Base-by-base conservation (phyloP, 1,140 invertebrate genomes). In the Diploscapter pachys region DNA sequence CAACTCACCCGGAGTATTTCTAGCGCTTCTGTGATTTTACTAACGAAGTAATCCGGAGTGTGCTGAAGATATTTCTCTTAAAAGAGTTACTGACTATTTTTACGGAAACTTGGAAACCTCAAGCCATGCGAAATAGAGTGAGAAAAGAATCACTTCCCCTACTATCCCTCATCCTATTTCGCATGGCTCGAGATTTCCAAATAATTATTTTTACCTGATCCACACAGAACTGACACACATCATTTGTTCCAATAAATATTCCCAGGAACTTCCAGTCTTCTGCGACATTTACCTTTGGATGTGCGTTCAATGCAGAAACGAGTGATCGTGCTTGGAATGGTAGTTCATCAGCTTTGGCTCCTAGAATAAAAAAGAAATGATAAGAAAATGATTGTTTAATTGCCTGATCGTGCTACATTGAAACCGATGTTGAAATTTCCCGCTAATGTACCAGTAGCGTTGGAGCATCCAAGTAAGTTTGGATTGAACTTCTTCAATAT, bases 201-300 rank as follows among this genome's bases (percentile, higher is more conserved):
- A 31, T 31, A 31, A 1, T 31, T 31, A 31, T 31, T 31, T 31
- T 31, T 31, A 31, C 31, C 31, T 73, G 72, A 50, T 86, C 81
- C 5, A 81, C 64, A 76, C 92, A 91, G 2, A 89, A 91, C 0
- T 91, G 91, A 83, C 92, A 94, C 6, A 93, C 88, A 84, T 93
- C 92, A 83, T 94, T 94, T 56, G 91, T 91, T 11, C 92, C 92
- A 71, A 93, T 91, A 80, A 93, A 91, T 31, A 94, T 87, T 0
- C 92, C 93, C 11, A 93, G 87, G 85, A 92, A 63, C 89, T 92
- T 93, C 92, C 92, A 92, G 68, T 86, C 81, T 52, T 74, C 65
- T 62, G 68, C 66, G 56, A 74, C 63, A 51, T 74, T 74, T 31
- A 31, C 31, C 31, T 31, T 31, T 31, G 31, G 31, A 31, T 31